Percentiles rank a stretch among this genome's conserved stretches.
Conservation (phyloP, 2,888 invertebrate genomes). For the Drosophila cognata region DNA sequence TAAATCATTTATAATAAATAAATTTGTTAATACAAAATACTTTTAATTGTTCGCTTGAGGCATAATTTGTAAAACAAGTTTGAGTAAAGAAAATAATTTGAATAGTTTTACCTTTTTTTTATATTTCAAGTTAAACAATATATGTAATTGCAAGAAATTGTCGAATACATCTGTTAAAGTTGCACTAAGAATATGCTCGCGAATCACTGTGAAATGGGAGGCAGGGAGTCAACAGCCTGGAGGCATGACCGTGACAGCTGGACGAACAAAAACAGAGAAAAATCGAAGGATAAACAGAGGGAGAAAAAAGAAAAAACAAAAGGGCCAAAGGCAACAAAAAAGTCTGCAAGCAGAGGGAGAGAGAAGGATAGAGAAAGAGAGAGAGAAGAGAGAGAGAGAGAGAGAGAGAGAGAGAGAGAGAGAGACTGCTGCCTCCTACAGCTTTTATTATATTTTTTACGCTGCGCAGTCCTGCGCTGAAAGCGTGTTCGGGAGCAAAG, state of each 20-base stretch:
- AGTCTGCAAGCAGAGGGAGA: slow-evolving; percentile 4
- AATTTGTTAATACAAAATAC: too few species aligned
- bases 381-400: too few species aligned
- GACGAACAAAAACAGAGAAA: slow-evolving; percentile 41
- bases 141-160: too few species aligned
- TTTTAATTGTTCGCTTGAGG: too few species aligned
- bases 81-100: too few species aligned
- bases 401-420: neutral
- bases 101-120: too few species aligned
- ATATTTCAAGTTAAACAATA: too few species aligned
- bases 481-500: slow-evolving; percentile 74
- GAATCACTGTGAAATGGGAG: slow-evolving; percentile 32
- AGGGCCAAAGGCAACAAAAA: slow-evolving; percentile 12
- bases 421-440: slow-evolving; percentile 12
- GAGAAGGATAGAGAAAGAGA: neutral
- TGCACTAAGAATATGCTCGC: neutral
- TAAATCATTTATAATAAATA: neutral
- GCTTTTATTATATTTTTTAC: neutral
- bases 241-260: slow-evolving; percentile 65
- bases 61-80: too few species aligned
- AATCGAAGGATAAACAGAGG: slow-evolving; percentile 48
- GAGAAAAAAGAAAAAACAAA: neutral
- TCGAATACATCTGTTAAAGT: neutral
- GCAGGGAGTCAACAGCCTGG: slow-evolving; percentile 49
- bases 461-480: slow-evolving; percentile 35